Conservation (phyloP, 1,140 invertebrate species). For the Brachionus rotundiformis region DNA sequence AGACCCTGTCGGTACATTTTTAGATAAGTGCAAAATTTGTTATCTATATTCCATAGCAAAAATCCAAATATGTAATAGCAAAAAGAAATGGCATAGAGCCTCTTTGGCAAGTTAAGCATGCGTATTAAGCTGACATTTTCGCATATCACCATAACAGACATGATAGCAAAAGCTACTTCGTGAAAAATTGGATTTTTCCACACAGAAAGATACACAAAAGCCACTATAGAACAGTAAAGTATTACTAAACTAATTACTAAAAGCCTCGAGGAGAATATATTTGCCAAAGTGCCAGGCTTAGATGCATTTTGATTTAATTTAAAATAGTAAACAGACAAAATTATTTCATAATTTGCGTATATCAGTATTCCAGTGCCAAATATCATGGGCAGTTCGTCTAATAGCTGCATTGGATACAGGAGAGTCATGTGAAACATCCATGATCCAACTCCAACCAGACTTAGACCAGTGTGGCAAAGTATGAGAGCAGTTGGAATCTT, state of each 20-base stretch:
- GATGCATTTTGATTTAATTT: background rate
- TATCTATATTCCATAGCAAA: conserved; percentile 63
- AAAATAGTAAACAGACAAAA: conserved; percentile 1
- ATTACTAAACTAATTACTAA: conserved; percentile 27
- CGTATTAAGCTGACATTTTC: background rate
- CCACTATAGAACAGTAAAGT: conserved; percentile 53
- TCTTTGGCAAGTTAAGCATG: background rate
- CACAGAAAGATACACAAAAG: conserved; percentile 53
- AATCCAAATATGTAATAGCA: conserved; percentile 60
- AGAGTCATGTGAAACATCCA: conserved; percentile 67
- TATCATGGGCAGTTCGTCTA: conserved; percentile 65
- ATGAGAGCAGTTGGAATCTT: background rate
- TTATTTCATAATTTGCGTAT: conserved; percentile 59
- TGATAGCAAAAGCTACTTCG: conserved; percentile 53
- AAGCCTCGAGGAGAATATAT: background rate
- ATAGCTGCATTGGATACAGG: conserved; percentile 64
- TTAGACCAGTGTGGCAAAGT: background rate
- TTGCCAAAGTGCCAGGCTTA: background rate
- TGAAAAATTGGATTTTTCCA: conserved; percentile 54
- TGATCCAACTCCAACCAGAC: conserved; percentile 65
- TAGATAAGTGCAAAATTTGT: conserved; percentile 60
- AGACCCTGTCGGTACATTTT: conserved; percentile 56
- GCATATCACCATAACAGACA: conserved; percentile 47
- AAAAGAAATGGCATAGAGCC: conserved; percentile 53
- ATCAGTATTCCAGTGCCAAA: conserved; percentile 59